These are phyloP conservation scores for Diplodus sargus DNA, from an alignment of 2,797 vertebrate genomes.

Conservation along the genomic window DNA sequence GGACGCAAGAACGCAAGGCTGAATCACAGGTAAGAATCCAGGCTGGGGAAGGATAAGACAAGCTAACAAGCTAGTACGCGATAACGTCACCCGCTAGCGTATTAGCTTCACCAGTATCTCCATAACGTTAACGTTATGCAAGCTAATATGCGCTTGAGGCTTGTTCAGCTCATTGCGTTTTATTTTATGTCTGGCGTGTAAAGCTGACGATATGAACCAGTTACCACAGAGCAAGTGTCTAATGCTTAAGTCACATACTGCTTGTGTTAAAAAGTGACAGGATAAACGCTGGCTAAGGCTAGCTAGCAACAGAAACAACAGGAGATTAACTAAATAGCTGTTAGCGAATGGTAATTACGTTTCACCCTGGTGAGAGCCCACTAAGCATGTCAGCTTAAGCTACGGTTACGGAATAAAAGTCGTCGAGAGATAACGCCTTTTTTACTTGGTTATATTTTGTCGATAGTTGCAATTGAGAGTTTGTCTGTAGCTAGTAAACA, in stretches of 20 bases:
- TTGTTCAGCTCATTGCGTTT: too few relatives aligned
- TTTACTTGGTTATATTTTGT: too few relatives aligned
- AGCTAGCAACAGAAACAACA: constrained; percentile 47
- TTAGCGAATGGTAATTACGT: constrained; percentile 52
- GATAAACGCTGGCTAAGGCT: constrained; percentile 51
- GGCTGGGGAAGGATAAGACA: constrained; percentile 3
- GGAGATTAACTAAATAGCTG: constrained; percentile 70
- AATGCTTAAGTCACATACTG: not conserved
- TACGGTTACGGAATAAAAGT: constrained; percentile 22
- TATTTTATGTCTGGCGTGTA: too few relatives aligned
- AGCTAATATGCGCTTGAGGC: not conserved
- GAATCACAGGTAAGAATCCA: constrained; percentile 62
- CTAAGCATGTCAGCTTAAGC: constrained; percentile 38
- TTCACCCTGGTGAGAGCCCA: constrained; percentile 16
- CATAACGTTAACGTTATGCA: not conserved
- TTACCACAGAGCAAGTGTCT: fast-evolving
- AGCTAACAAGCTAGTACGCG: constrained; percentile 50
- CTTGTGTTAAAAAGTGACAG: not conserved
- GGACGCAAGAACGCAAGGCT: not conserved
- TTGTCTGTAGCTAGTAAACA: not conserved
- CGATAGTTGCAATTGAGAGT: too few relatives aligned
- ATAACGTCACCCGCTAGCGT: constrained; percentile 15
- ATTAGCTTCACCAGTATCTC: not conserved
- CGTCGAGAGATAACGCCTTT: not conserved
- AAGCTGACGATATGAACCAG: fast-evolving